Conservation (phyloP, 2,797 vertebrate species). For the Bryconaethiops microstoma region DNA sequence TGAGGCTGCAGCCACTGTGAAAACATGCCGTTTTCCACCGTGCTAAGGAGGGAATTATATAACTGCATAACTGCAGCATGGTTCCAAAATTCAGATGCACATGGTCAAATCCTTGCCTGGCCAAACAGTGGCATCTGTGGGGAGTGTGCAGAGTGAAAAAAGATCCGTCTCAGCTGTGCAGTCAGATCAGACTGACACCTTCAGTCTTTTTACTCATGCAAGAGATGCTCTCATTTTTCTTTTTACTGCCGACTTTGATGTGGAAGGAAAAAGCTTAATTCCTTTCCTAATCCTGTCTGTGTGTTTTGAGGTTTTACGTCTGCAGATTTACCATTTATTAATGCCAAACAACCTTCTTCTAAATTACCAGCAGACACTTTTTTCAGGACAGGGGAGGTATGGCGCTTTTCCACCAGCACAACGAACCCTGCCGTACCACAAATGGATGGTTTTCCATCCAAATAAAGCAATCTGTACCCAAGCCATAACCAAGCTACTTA, state of each 20-base stretch:
- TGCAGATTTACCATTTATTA: not conserved
- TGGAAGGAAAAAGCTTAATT: not conserved
- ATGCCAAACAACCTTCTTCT: not conserved
- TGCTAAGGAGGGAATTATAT: not conserved
- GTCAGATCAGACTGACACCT: not conserved
- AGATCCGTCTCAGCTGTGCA: not conserved
- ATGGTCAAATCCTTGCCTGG: not conserved
- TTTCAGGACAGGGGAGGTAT: not conserved
- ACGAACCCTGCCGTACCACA: too few relatives aligned
- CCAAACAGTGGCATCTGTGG: constrained; percentile 6
- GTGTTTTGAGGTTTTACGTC: not conserved
- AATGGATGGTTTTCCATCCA: too few relatives aligned
- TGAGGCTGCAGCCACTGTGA: not conserved
- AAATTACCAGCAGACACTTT: not conserved
- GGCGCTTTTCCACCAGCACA: too few relatives aligned
- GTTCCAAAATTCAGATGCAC: not conserved
- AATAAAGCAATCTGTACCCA: too few relatives aligned
- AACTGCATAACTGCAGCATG: not conserved
- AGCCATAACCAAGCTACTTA: too few relatives aligned
- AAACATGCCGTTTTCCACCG: not conserved
- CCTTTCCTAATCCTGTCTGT: not conserved
- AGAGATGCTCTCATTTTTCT: not conserved
- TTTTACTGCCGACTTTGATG: not conserved
- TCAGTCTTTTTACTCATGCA: not conserved
- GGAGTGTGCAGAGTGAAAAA: not conserved